Evolutionary conservation across 2,113 vertebrate species (phyloP).

Genomic region (Myiozetetes cayanensis): DNA sequence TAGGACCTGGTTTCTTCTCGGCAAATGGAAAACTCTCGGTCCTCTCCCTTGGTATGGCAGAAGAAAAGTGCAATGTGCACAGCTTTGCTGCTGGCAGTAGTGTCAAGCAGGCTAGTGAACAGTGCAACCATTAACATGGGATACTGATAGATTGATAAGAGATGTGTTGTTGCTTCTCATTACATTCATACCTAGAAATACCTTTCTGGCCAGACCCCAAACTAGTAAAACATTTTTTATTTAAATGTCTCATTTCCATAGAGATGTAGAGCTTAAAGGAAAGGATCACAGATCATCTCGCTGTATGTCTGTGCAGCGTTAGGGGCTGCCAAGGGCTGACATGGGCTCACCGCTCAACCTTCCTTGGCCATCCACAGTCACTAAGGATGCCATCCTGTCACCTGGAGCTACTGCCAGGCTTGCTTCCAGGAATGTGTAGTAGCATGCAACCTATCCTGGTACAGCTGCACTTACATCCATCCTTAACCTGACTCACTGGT

Average conservation of each 20-base stretch:
- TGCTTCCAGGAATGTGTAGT: accelerated
- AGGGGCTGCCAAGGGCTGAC: not conserved
- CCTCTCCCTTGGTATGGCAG: accelerated
- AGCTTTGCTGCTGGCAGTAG: not conserved
- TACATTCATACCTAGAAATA: not conserved
- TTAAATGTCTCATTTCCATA: not conserved
- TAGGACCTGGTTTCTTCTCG: not conserved
- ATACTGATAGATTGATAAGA: not conserved
- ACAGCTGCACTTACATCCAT: not conserved
- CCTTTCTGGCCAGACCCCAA: not conserved
- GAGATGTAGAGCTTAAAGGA: not conserved
- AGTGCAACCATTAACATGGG: not conserved
- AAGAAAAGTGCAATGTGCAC: not conserved
- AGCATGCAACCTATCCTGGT: not conserved
- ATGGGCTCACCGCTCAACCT: accelerated
- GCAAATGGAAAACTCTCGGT: not conserved
- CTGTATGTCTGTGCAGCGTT: not conserved
- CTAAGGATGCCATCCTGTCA: not conserved
- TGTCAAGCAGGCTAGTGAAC: not conserved
- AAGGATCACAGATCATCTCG: not conserved
- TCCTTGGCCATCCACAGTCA: not conserved
- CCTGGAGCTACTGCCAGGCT: not conserved
- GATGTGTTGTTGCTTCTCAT: not conserved
- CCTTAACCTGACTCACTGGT: not conserved
- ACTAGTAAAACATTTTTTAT: not conserved